A percentile compares a stretch with the other conserved stretches of the same genome.
phyloP scores from a whole-genome alignment of 92 coral and sea anemone species.

The Parazoanthus darwini region DNA sequence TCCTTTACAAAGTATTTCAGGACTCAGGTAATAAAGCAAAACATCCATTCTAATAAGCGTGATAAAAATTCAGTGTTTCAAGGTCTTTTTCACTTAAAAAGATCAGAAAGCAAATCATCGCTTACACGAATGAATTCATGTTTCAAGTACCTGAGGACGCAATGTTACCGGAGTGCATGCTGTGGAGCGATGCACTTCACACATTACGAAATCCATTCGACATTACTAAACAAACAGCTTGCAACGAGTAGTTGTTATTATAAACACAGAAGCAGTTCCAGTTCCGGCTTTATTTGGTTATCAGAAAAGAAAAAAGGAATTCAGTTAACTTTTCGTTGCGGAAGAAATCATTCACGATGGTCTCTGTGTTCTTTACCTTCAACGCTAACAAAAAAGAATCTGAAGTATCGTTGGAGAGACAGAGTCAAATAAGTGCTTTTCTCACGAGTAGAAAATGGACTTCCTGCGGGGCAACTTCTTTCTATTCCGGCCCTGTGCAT shows the following conservation, averaged over 20 bases:
- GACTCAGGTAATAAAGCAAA: not conserved
- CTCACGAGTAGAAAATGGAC: slow-evolving; percentile 47
- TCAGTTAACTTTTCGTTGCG: not conserved
- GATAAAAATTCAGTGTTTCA: no score
- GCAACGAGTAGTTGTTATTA: no score
- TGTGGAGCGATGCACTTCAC: not conserved
- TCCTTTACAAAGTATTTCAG: not conserved
- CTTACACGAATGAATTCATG: not conserved
- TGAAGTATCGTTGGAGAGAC: not conserved
- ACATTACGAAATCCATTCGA: not conserved
- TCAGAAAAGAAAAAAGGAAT: not conserved
- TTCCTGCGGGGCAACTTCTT: slow-evolving; percentile 38
- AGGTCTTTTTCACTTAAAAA: no score
- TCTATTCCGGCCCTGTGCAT: slow-evolving; percentile 43
- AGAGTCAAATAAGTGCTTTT: not conserved
- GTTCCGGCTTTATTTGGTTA: not conserved
- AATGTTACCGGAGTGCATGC: not conserved
- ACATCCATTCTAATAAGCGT: no score
- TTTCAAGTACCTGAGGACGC: no score
- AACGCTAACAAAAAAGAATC: not conserved
- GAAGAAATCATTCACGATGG: not conserved
- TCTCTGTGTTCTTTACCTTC: slow-evolving; percentile 14
- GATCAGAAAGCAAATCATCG: not conserved
- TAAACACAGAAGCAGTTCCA: not conserved
- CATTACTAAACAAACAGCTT: not conserved